Percentiles rank a stretch among this genome's conserved stretches.
These are phyloP conservation scores for Ceratosolen fusciceps DNA, from an alignment of 1,140 invertebrate species.

Conservation along the genomic window DNA sequence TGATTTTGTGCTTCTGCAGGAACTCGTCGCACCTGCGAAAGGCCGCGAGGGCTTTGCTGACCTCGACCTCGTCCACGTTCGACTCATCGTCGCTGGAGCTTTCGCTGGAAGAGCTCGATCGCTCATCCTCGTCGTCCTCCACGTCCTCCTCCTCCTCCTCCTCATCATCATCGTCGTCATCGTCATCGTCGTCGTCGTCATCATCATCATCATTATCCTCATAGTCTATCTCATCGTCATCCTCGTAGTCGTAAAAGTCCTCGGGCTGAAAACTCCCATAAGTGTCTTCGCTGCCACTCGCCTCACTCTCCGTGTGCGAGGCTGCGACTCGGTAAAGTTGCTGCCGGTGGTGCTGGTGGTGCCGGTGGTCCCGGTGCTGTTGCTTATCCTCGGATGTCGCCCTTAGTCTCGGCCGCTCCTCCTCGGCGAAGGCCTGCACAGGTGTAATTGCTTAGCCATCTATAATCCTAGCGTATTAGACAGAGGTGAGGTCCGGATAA, in stretches of 20 bases:
- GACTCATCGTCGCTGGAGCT: conserved; percentile 52
- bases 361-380: no score
- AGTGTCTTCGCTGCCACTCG: conserved; percentile 17
- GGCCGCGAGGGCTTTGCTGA: conserved; percentile 71
- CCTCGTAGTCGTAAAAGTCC: conserved; percentile 28
- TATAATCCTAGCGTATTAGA: no score
- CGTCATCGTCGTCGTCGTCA: conserved; percentile 46
- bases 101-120: conserved; percentile 56
- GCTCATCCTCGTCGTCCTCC: conserved; percentile 70
- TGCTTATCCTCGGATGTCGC: neutral
- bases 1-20: conserved; percentile 75
- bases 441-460: neutral
- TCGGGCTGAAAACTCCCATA: neutral
- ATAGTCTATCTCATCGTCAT: conserved; percentile 48
- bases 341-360: no score
- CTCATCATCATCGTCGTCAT: conserved; percentile 59
- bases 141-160: conserved; percentile 61
- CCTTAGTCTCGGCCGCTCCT: neutral
- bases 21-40: conserved; percentile 77
- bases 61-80: conserved; percentile 65
- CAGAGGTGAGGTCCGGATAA: no score
- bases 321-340: neutral
- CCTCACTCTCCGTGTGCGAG: conserved; percentile 13
- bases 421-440: neutral
- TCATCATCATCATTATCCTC: conserved; percentile 49